Base-by-base conservation (phyloP, 2,113 vertebrate species). In the Daphoenositta chrysoptera region DNA sequence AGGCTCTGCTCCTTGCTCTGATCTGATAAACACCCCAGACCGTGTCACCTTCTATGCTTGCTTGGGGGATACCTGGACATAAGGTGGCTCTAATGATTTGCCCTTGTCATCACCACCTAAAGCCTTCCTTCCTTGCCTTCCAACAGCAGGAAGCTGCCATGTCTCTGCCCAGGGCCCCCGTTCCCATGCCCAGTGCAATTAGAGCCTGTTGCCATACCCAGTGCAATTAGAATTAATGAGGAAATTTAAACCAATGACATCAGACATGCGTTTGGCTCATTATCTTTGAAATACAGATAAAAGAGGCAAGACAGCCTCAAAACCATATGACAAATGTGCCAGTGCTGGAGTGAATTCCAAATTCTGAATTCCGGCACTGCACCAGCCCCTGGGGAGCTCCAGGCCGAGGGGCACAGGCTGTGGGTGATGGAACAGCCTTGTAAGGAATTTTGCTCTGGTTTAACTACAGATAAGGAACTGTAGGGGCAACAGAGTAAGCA, bases 151-250 rank as follows among this genome's bases (percentile, higher is more conserved):
- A 80, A 48, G 4, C 58, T 77, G 71, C 58, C 15, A 1, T 9
- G 45, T 51, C 44, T 63, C 86, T 94, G 47, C 44, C 37, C 9
- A 1, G 53, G 60, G 58, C 23, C 40, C 50, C 18, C 0, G 0
- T 51, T 66, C 27, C 77, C 58, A 37, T 70, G 27, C 26, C 63
- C 45, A 28, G 16, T 22, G 22, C 83, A 69, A 83, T 91, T 79
- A 85, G 19, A 27, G 27, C 54, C 26, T 2, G 0, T 48, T 72
- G 22, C 40, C 54, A 28, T 60, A 24, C 1, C 15, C 45, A 26
- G 13, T n/a, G 42, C 80, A 81, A 89, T 92, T 88, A 83, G 10
- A 51, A 15, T 42, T 83, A 93, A 88, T 37, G 58, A 92, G 86
- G 71, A 86, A 65, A 66, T 50, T 56, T 44, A 89, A 91, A 61